A percentile compares a stretch with the other conserved stretches of the same genome.
Evolutionary conservation across 2,113 vertebrate genomes (phyloP).

Genomic region (Hippopotamus amphibius): DNA sequence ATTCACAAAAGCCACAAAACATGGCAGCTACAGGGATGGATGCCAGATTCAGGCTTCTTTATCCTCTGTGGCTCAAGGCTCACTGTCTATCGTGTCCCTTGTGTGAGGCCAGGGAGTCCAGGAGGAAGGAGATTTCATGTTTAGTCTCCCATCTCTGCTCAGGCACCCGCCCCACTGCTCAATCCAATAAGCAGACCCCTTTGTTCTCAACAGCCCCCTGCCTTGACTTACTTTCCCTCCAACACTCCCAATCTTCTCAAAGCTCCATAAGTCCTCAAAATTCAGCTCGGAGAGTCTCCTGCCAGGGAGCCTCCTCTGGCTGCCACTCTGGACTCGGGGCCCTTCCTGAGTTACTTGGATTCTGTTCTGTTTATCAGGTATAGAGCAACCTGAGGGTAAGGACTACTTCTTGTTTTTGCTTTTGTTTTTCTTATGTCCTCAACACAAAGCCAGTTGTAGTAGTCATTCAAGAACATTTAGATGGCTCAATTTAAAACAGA

Average conservation of each 20-base stretch:
- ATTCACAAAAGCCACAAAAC: constrained; percentile 51
- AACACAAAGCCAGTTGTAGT: background rate
- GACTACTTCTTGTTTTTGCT: background rate
- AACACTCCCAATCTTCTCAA: background rate
- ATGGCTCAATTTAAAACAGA: background rate
- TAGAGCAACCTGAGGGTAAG: background rate
- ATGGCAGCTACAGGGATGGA: background rate
- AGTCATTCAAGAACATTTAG: background rate
- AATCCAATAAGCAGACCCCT: background rate
- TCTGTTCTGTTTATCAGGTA: background rate
- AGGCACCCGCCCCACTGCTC: background rate
- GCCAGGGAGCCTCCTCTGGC: background rate
- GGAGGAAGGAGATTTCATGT: background rate
- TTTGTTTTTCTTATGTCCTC: background rate
- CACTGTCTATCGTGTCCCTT: background rate
- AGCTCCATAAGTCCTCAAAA: background rate
- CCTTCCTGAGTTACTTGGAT: background rate
- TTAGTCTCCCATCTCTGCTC: background rate
- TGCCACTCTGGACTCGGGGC: background rate
- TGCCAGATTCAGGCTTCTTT: background rate
- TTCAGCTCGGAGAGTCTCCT: background rate
- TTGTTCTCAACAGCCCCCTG: background rate
- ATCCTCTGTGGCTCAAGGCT: background rate
- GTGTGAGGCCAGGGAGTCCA: background rate
- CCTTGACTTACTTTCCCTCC: background rate